Evolutionary conservation across 2,888 invertebrate genomes (phyloP), one percentile per base, ranked within the genome.

Genomic region (Tetranychus piercei): DNA sequence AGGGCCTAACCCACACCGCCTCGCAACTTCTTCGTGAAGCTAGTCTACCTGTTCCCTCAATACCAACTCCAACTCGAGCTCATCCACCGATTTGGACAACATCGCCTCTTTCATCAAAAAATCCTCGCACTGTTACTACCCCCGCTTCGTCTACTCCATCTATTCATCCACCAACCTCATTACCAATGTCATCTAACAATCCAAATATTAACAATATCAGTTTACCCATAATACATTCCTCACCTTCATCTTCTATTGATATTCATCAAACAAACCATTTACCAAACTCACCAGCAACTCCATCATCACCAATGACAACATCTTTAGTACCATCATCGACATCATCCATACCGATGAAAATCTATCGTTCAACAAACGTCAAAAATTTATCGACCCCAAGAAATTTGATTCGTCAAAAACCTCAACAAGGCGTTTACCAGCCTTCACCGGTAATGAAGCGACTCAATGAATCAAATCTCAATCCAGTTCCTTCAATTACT

Each of bases 1-100:
- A 91, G 94, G 84, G 91, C 0, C 85, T 90, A 73, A 76, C 81
- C 0, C 89, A 89, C 74, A 87, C 91, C 18, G 94, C 94, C 0
- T 83, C 86, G 0, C 84, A 86, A 73, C 83, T 95, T 77, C 88
- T 89, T 79, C 86, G 87, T 76, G 94, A 95, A 84, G 92, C 91
- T 1, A 80, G 80, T 44, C 80, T 84, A 20, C 81, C 81, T 9
- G 79, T 79, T 15, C 23, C 20, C 23, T n/a, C 64, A 8, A 20
- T 69, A 69, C 23, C 75, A n/a, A 73, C 44, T 44, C 18, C 23
- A 20, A 71, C 20, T 72, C 23, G 23, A 18, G 20, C 66, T 66
- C 66, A 66, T 66, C 20, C 69, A 23, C 11, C 69, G 11, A 65
- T 73, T 44, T 75, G 55, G 45, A 43, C 22, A 4, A 75, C 76